Base-by-base conservation (phyloP, 2,797 vertebrate genomes). In the Acrocephalus scirpaceus region DNA sequence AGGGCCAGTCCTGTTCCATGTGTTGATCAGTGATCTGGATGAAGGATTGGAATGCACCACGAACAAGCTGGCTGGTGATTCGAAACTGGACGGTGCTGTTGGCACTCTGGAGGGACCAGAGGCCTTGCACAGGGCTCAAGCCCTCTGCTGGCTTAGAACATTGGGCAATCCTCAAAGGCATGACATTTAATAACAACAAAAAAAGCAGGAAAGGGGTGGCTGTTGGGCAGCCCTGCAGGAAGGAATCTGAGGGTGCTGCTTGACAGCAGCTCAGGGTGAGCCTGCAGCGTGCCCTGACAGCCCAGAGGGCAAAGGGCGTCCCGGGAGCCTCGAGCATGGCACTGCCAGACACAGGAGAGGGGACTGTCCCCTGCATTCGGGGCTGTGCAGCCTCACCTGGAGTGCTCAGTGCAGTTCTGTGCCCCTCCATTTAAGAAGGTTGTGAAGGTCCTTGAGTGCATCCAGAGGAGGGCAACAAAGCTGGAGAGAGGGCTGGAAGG, bases 11-110 rank as follows among this genome's bases (percentile, higher is more conserved):
- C 45, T 58, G 32, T 32, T 66, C 61, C 44, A 7, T 18, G n/a
- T 29, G 29, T 29, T 26, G 21, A 13, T 58, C 32, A 18, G 53
- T 1, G 36, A 8, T 36, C 53, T 58, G 71, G 53, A 11, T 50
- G 61, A 36, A 27, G 81, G 71, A 17, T 4, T 75, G 61, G 61
- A 44, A 22, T 27, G 32, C 53, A 34, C 17, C 30, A 3, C 20
- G 13, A 42, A 25, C 30, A 30, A 5, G 10, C 19, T 69, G 77
- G 36, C 54, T 60, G 45, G 19, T 19, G 25, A 16, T 36, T 40
- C 23, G 53, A 40, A 40, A 29, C 18, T 21, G n/a, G 40, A 13
- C 0, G 0, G 23, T 40, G 42, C 42, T 79, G 22, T 9, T 66
- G 62, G 17, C 3, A 2, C 23, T 58, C 42, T 38, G n/a, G 42